Conservation (phyloP, 1,140 invertebrate genomes). For the Zophobas atratus region DNA sequence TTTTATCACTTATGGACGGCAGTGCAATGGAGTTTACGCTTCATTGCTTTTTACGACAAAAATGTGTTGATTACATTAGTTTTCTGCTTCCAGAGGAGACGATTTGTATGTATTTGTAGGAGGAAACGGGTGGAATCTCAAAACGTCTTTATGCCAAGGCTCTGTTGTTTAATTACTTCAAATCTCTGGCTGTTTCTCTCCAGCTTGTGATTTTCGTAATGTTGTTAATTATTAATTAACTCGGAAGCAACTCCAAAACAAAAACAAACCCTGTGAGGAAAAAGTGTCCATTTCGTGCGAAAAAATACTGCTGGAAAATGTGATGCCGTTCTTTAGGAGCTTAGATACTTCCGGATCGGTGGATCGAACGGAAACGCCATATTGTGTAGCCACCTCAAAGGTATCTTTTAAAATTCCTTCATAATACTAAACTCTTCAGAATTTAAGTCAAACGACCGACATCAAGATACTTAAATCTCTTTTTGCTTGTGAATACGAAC, state of each 20-base stretch:
- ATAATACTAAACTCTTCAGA: background rate
- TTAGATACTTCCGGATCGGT: background rate
- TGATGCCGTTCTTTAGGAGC: background rate
- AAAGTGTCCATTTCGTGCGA: background rate
- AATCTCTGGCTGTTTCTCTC: background rate
- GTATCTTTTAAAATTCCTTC: conserved; percentile 1
- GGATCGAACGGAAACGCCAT: background rate
- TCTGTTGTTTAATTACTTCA: background rate
- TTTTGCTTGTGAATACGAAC: too few species aligned
- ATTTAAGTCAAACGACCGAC: background rate
- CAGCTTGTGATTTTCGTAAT: background rate
- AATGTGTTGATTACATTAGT: conserved; percentile 1
- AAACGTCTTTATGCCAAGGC: background rate
- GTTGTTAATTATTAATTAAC: background rate
- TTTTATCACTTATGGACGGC: background rate
- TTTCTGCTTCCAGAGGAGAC: background rate
- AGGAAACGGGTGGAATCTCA: background rate
- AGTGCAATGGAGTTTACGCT: background rate
- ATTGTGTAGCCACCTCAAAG: background rate
- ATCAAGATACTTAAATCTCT: background rate
- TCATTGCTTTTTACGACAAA: background rate
- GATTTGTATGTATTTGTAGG: background rate
- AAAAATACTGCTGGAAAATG: background rate
- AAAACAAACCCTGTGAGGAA: background rate
- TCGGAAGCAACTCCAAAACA: background rate